These are phyloP conservation scores for Argentina silus DNA, from an alignment of 2,797 vertebrate genomes.

Conservation along the genomic window DNA sequence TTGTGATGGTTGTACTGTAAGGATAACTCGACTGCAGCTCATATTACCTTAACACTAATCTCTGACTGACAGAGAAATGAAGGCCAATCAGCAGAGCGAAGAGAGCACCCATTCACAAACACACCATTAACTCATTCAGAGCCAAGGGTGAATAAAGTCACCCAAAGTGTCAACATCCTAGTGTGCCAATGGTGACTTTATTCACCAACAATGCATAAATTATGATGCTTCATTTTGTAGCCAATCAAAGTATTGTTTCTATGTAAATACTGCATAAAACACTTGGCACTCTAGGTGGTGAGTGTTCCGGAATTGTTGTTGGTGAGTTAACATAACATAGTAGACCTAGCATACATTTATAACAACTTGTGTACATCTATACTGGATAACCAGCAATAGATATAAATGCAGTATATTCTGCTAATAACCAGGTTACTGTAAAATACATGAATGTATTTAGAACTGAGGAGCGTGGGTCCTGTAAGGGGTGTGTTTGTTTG, in stretches of 20 bases:
- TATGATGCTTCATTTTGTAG: not conserved
- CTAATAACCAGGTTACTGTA: not conserved
- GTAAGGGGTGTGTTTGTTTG: conserved; percentile 26
- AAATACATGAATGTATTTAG: not conserved
- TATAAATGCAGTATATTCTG: not conserved
- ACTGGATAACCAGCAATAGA: not conserved
- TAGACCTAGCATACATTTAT: too few species aligned
- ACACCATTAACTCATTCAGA: not conserved
- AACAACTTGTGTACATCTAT: too few species aligned
- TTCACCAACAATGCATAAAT: too few species aligned
- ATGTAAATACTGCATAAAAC: too few species aligned
- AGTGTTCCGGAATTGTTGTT: too few species aligned
- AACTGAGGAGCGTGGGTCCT: not conserved
- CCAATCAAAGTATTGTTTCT: too few species aligned
- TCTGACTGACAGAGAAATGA: not conserved
- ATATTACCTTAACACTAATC: conserved; percentile 59
- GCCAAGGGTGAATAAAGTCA: not conserved
- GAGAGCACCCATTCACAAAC: not conserved
- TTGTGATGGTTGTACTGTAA: conserved; percentile 64
- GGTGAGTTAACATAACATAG: too few species aligned
- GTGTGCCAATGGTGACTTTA: too few species aligned
- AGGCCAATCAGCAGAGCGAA: not conserved
- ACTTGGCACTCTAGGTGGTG: too few species aligned
- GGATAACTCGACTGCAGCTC: conserved; percentile 70
- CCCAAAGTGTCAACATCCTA: not conserved